Conservation (phyloP, 2,888 invertebrate genomes). For the Balanococcus diminutus region DNA sequence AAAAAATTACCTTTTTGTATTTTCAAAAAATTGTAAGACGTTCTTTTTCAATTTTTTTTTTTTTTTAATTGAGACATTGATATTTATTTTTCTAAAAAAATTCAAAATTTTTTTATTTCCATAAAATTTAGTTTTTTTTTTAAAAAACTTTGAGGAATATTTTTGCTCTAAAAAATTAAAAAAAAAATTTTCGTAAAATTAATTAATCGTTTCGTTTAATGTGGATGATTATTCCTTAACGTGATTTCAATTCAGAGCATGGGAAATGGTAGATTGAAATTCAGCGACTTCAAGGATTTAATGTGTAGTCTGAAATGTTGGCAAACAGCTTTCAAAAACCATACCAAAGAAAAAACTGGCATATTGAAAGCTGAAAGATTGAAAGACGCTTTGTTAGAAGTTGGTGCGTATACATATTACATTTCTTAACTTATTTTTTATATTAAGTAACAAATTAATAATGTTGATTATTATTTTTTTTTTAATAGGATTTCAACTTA, state of each 20-base stretch:
- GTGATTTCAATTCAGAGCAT: constrained; percentile 67
- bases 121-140: no score
- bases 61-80: no score
- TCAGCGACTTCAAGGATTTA: constrained; percentile 85
- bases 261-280: constrained; percentile 79
- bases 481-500: constrained; percentile 76
- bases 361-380: constrained; percentile 85
- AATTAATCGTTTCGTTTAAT: background rate
- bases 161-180: background rate
- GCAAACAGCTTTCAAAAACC: constrained; percentile 88
- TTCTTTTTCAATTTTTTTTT: no score
- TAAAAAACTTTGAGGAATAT: no score
- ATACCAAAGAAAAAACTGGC: constrained; percentile 88
- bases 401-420: constrained; percentile 66
- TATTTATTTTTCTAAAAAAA: no score
- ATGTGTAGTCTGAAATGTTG: constrained; percentile 90
- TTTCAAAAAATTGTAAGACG: no score
- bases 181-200: no score
- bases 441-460: background rate
- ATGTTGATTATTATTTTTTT: background rate
- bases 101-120: no score
- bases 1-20: no score
- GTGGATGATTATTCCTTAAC: background rate
- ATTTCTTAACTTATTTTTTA: constrained; percentile 60
- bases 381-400: constrained; percentile 81